Percentiles rank a stretch among this genome's conserved stretches.
Evolutionary conservation across 2,797 vertebrate genomes (phyloP).

Genomic region (Anguilla megastoma): DNA sequence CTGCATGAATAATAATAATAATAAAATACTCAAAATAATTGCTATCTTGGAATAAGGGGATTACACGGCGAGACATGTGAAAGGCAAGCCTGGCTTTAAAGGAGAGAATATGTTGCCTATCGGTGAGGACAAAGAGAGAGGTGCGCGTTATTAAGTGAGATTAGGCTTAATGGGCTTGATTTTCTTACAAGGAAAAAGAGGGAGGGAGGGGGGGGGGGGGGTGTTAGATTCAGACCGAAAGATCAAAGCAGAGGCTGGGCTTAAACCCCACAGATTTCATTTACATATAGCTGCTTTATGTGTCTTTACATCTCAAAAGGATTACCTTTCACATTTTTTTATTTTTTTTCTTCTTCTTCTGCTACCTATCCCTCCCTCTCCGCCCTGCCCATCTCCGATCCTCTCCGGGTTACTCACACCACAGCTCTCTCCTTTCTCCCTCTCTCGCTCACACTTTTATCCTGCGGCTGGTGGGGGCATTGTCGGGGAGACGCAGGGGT

Average conservation of each 20-base stretch:
- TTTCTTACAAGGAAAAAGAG: slow-evolving; percentile 82
- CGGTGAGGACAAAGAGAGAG: slow-evolving; percentile 86
- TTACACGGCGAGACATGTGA: slow-evolving; percentile 86
- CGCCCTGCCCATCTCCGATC: slow-evolving; percentile 52
- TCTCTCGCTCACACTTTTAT: slow-evolving; percentile 5
- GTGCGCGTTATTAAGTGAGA: slow-evolving; percentile 98
- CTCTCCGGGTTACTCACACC: slow-evolving; percentile 39
- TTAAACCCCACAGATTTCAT: slow-evolving; percentile 83
- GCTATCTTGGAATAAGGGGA: slow-evolving; percentile 81
- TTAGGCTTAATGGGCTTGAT: slow-evolving; percentile 97
- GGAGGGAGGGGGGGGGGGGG: slow-evolving; percentile 56
- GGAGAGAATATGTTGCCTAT: slow-evolving; percentile 91
- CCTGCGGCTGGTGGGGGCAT: slow-evolving; percentile 50
- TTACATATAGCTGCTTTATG: slow-evolving; percentile 99
- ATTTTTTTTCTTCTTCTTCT: slow-evolving; percentile 60
- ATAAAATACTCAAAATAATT: slow-evolving; percentile 95
- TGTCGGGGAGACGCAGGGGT: slow-evolving; percentile 65
- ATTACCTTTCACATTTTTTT: slow-evolving; percentile 80
- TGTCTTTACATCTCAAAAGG: slow-evolving; percentile 73
- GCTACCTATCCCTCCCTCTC: slow-evolving; percentile 52
- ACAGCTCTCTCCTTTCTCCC: not conserved
- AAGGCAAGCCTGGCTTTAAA: slow-evolving; percentile 85
- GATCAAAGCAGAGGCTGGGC: slow-evolving; percentile 89
- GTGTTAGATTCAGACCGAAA: slow-evolving; percentile 83
- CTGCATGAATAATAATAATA: slow-evolving; percentile 85